Base-by-base conservation (phyloP, 2,888 invertebrate genomes). In the Mesorhabditis belari region DNA sequence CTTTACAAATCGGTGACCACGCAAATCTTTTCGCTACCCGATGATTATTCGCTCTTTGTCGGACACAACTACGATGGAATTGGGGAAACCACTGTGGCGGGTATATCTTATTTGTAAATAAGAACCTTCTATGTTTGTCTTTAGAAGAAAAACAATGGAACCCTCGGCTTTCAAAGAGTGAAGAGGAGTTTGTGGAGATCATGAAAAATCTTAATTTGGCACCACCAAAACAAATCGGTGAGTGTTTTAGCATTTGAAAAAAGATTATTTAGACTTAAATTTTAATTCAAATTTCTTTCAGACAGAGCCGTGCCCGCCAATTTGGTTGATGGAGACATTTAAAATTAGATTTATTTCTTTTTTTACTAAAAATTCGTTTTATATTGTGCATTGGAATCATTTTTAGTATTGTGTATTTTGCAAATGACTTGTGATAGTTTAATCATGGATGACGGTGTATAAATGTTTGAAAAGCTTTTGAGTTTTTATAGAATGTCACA, bases 221-320 rank as follows among this genome's bases (percentile, higher is more conserved):
- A 0, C 92, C 92, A 83, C 96, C 98, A 0, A 90, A 89, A 82
- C 91, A 92, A 87, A 94, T 98, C 76, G 94, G 93, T 92, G 82
- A 86, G 72, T 51, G 12, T 55, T 53, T 55, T 9, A 49, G 24
- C 29, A n/a, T n/a, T n/a, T n/a, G n/a, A n/a, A n/a, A n/a, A n/a
- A n/a, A n/a, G 21, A 55, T 26, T 58, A 53, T 21, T 21, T 57
- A 50, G 12, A 12, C 25, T 24, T 19, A 57, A 5, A 57, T n/a
- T n/a, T 54, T 57, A n/a, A 26, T 12, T 9, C 12, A 27, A 19
- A 27, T 44, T 50, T 1, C 19, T 60, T 65, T 61, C 63, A 67
- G 67, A 69, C 26, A 50, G 29, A 49, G 73, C 70, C 3, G 50
- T 73, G 12, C 70, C 70, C 24, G 69, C 67, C 5, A 73, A 73